A percentile compares a stretch with the other conserved stretches of the same genome.
Evolutionary conservation across 2,888 invertebrate genomes (phyloP).

Genomic region (Neocrepidodera transversa): DNA sequence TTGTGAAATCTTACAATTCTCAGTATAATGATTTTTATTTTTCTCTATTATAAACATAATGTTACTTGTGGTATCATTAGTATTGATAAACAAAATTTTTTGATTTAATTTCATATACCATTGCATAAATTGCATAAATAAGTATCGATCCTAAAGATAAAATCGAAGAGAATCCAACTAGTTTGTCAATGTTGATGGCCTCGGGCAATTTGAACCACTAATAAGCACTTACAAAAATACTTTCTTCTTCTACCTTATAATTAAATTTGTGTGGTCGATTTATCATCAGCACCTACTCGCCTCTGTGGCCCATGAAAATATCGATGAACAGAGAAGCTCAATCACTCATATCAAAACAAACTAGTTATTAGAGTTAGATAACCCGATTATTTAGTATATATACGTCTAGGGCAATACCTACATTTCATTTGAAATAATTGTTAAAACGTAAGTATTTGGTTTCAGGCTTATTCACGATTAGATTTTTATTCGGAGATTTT

Average conservation of each 20-base stretch:
- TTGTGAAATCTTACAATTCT: too few species aligned
- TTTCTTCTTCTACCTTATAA: slow-evolving; percentile 37
- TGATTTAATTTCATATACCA: too few species aligned
- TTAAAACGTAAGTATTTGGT: slow-evolving; percentile 2
- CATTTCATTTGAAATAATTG: slow-evolving; percentile 8
- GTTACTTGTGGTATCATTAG: too few species aligned
- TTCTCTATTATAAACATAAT: too few species aligned
- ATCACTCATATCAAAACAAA: slow-evolving; percentile 44
- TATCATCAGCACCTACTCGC: slow-evolving; percentile 39
- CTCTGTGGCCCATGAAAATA: slow-evolving; percentile 40
- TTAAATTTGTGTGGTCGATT: slow-evolving; percentile 50
- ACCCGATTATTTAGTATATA: slow-evolving; percentile 20
- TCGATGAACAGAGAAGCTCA: slow-evolving; percentile 44
- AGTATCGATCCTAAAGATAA: slow-evolving; percentile 2
- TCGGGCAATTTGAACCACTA: slow-evolving; percentile 17
- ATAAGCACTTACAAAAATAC: slow-evolving; percentile 30
- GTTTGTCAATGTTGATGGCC: slow-evolving; percentile 27
- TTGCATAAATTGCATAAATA: not conserved
- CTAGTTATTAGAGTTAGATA: slow-evolving; percentile 42
- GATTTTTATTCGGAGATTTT: not conserved
- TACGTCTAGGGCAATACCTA: not conserved
- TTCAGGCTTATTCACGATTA: slow-evolving; percentile 15
- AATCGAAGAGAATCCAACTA: slow-evolving; percentile 3
- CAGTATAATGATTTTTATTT: too few species aligned
- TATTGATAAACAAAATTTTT: too few species aligned